Conservation (phyloP, 2,797 vertebrate species). For the Poecilia velifera region DNA sequence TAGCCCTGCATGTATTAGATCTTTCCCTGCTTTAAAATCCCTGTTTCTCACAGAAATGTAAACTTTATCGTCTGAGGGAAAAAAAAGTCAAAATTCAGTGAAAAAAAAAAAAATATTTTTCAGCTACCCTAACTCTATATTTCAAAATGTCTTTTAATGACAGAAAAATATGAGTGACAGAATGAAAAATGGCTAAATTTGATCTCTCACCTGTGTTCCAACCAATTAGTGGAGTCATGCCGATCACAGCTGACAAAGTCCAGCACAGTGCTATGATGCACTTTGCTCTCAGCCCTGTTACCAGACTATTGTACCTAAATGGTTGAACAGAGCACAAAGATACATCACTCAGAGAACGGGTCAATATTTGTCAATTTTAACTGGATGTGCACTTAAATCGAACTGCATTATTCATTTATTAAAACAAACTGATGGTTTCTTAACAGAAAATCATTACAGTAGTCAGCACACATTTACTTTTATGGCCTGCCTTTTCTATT, state of each 20-base stretch:
- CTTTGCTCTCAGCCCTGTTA: conserved; percentile 90
- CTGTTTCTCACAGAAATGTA: background rate
- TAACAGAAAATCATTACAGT: background rate
- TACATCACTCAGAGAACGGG: conserved; percentile 4
- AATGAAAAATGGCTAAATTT: background rate
- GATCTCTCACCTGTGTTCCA: conserved; percentile 84
- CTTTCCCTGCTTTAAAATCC: background rate
- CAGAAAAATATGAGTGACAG: background rate
- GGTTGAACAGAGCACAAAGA: conserved; percentile 26
- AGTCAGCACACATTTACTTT: conserved; percentile 10
- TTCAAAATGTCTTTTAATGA: background rate
- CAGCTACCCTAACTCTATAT: background rate
- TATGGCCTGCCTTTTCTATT: background rate
- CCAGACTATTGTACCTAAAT: conserved; percentile 92
- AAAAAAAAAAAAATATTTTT: too few species aligned
- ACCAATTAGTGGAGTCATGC: conserved; percentile 94
- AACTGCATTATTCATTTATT: conserved; percentile 18
- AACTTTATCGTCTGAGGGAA: background rate
- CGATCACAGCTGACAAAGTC: conserved; percentile 91
- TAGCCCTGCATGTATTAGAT: background rate
- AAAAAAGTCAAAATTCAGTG: background rate
- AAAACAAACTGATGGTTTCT: background rate
- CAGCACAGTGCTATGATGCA: conserved; percentile 92
- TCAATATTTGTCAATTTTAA: conserved; percentile 35
- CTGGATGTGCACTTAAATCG: conserved; percentile 15